phyloP scores from a whole-genome alignment of 2,113 vertebrate species.

The Alaudala cheleensis region DNA sequence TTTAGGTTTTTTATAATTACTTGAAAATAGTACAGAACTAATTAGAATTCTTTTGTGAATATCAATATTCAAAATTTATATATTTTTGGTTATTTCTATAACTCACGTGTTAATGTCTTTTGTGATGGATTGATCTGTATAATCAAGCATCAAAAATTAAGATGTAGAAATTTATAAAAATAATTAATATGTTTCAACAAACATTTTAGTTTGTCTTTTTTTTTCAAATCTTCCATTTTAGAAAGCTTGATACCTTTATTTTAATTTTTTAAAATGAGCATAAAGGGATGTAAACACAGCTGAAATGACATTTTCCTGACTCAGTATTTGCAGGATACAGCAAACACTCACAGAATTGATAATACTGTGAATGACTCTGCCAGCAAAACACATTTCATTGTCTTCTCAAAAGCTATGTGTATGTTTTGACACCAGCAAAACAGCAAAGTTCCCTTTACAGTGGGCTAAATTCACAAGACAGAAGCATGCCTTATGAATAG shows the following conservation, averaged over 20 bases:
- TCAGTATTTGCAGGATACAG: background rate
- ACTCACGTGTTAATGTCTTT: background rate
- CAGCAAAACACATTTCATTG: conserved; percentile 20
- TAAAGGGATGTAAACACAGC: background rate
- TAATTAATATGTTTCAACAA: background rate
- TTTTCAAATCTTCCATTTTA: background rate
- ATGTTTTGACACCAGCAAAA: background rate
- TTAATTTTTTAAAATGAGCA: background rate
- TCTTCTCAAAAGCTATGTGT: background rate
- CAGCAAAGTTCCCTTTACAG: background rate
- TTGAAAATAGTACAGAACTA: background rate
- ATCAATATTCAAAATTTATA: background rate
- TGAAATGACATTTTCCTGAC: conserved; percentile 36
- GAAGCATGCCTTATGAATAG: background rate
- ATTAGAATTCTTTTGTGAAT: background rate
- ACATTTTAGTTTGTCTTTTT: background rate
- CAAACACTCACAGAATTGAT: background rate
- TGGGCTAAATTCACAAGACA: background rate
- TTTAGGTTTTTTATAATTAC: background rate
- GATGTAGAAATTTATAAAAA: background rate
- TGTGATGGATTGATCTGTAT: background rate
- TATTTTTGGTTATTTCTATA: background rate
- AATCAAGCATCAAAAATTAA: background rate
- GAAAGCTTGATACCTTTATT: background rate
- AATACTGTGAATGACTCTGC: background rate